Conservation (phyloP, 2,113 vertebrate genomes). For the Coreoperca whiteheadi region DNA sequence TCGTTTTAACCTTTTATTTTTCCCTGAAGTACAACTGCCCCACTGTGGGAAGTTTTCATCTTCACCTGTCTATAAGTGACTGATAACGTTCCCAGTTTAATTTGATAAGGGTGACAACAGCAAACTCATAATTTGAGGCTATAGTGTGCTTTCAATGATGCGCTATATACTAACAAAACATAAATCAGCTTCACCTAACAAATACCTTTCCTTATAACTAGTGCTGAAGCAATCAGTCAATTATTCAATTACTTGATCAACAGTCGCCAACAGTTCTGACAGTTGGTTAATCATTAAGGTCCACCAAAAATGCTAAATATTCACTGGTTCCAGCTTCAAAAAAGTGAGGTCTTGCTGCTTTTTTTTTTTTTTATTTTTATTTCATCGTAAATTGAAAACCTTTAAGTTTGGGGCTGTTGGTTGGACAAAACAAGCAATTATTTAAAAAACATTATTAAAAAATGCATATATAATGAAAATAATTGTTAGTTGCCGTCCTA, state of each 20-base stretch:
- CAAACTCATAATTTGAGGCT: neutral
- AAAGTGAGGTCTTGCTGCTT: neutral
- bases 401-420: neutral
- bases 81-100: neutral
- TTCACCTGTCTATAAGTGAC: neutral
- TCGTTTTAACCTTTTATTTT: conserved; percentile 13
- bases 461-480: neutral
- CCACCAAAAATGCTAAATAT: neutral
- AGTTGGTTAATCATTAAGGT: neutral
- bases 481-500: neutral
- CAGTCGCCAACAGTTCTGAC: neutral
- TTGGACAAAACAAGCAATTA: neutral
- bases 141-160: neutral
- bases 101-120: neutral
- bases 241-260: neutral
- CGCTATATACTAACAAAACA: neutral
- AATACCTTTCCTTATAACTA: neutral
- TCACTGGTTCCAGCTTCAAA: neutral
- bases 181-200: neutral
- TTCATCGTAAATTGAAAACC: neutral
- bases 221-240: neutral
- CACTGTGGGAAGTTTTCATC: conserved; percentile 11
- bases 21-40: neutral
- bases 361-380: neutral
- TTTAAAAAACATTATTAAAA: neutral